Percentiles rank a stretch among this genome's conserved stretches.
These are phyloP conservation scores for Fringilla coelebs DNA, from an alignment of 2,797 vertebrate species.

Conservation along the genomic window DNA sequence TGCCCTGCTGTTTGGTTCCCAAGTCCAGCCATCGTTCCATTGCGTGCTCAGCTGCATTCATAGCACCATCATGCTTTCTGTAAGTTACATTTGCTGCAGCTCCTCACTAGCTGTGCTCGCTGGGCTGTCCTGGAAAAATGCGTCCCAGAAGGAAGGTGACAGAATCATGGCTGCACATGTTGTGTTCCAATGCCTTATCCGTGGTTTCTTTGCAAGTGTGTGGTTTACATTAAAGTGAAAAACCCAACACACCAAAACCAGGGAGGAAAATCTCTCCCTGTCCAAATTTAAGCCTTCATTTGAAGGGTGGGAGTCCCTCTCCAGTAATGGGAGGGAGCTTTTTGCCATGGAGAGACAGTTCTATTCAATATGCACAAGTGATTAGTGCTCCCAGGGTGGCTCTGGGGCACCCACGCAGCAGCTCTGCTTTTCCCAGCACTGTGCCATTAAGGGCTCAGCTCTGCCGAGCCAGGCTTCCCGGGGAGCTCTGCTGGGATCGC, in stretches of 20 bases:
- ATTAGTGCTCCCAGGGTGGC: constrained; percentile 31
- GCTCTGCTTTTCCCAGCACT: neutral
- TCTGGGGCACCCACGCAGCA: constrained; percentile 47
- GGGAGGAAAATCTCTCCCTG: neutral
- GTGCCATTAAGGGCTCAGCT: neutral
- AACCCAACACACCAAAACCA: neutral
- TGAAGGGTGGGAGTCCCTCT: constrained; percentile 27
- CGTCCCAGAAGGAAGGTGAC: neutral
- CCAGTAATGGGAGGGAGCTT: neutral
- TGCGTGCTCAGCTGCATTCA: neutral
- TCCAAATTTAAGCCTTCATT: constrained; percentile 37
- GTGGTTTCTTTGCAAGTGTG: neutral
- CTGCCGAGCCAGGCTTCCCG: neutral
- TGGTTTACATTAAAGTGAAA: neutral
- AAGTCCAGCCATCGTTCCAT: neutral
- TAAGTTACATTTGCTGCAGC: neutral
- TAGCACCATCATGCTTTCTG: fast-evolving
- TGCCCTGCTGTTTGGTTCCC: neutral
- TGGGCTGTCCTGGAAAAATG: neutral
- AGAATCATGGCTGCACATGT: neutral
- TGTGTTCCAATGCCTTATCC: neutral
- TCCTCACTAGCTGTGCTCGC: neutral
- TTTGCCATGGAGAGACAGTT: constrained; percentile 18
- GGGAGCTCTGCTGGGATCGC: constrained; percentile 14
- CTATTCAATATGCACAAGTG: neutral